phyloP scores from a whole-genome alignment of 2,888 invertebrate species.

The Trichopoda pennipes region DNA sequence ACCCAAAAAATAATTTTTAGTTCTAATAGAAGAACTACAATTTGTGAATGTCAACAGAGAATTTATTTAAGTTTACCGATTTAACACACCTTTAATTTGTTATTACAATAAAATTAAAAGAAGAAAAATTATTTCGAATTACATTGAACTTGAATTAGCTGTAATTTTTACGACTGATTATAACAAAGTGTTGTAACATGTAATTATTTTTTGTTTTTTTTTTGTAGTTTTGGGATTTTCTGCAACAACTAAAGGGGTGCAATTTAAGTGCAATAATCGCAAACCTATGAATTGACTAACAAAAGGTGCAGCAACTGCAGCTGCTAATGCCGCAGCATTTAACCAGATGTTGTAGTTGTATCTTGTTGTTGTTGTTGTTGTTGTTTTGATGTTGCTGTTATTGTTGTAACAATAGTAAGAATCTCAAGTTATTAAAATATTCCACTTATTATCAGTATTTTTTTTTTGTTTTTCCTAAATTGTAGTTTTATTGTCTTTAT shows the following conservation, averaged over 20 bases:
- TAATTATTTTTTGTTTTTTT: constrained; percentile 67
- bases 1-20: constrained; percentile 21
- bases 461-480: constrained; percentile 17
- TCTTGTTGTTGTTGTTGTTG: constrained; percentile 12
- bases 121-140: constrained; percentile 51
- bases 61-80: constrained; percentile 60
- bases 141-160: constrained; percentile 68
- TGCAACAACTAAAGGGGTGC: constrained; percentile 31
- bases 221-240: constrained; percentile 59
- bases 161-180: constrained; percentile 65
- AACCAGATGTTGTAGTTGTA: not conserved
- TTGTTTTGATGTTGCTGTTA: constrained; percentile 5
- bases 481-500: constrained; percentile 33
- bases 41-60: not conserved
- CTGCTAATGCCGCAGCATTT: not conserved
- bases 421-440: constrained; percentile 63
- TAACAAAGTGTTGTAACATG: constrained; percentile 53
- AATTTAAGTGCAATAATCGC: constrained; percentile 30
- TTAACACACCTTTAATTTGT: constrained; percentile 56
- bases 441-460: constrained; percentile 66
- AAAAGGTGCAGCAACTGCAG: constrained; percentile 55
- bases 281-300: constrained; percentile 13
- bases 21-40: constrained; percentile 27
- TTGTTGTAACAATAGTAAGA: constrained; percentile 11
- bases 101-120: constrained; percentile 33